These are phyloP conservation scores for Hippopotamyrus pictus DNA, from an alignment of 2,797 vertebrate genomes.

Conservation along the genomic window DNA sequence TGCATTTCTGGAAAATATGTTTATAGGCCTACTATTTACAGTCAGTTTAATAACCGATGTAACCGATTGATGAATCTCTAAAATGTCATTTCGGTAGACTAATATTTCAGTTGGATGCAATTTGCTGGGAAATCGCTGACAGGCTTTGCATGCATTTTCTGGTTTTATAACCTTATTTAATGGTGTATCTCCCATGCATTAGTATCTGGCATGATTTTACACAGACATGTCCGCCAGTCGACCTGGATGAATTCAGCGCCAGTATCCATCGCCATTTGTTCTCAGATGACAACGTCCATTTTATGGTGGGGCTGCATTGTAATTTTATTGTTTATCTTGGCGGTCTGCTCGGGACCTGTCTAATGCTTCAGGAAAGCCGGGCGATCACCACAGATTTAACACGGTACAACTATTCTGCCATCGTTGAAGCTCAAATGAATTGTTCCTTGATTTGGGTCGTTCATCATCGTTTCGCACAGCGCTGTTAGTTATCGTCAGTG, in stretches of 20 bases:
- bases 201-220: conserved; percentile 35
- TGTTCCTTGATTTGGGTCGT: not conserved
- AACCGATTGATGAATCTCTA: not conserved
- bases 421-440: not conserved
- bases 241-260: conserved; percentile 45
- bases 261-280: conserved; percentile 39
- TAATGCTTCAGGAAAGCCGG: conserved; percentile 34
- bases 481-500: not conserved
- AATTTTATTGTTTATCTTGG: conserved; percentile 63
- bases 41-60: not conserved
- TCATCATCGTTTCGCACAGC: not conserved
- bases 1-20: not conserved
- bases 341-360: conserved; percentile 38
- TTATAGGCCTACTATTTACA: not conserved
- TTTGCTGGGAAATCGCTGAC: not conserved
- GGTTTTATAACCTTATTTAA: not conserved
- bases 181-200: conserved; percentile 1
- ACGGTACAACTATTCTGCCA: conserved; percentile 28
- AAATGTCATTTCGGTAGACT: not conserved
- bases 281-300: conserved; percentile 41
- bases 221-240: conserved; percentile 39
- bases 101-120: not conserved
- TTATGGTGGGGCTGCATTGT: conserved; percentile 45
- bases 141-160: not conserved
- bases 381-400: conserved; percentile 29